Percentiles rank a stretch among this genome's conserved stretches.
Evolutionary conservation across 2,888 invertebrate species (phyloP).

Genomic region (Apamea epomidion): DNA sequence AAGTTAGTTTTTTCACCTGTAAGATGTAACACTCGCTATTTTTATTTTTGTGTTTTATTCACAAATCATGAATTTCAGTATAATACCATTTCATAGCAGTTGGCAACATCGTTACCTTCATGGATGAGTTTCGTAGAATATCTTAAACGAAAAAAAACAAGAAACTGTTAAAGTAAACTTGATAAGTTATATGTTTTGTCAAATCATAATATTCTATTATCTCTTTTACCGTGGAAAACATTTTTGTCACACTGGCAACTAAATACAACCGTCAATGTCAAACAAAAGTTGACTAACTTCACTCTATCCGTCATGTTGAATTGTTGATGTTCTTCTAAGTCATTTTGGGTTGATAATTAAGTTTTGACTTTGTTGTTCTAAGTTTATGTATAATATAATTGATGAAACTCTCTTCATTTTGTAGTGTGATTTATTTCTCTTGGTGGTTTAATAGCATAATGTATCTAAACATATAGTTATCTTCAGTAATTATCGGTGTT

Average conservation of each 20-base stretch:
- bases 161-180: not conserved
- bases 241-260: slow-evolving; percentile 35
- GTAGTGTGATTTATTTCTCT: not conserved
- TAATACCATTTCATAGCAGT: not conserved
- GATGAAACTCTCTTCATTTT: not conserved
- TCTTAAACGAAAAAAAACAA: not conserved
- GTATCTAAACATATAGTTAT: not conserved
- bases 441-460: not conserved
- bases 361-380: slow-evolving; percentile 12
- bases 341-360: not conserved
- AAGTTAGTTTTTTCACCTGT: not conserved
- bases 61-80: not conserved
- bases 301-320: not conserved
- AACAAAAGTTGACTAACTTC: slow-evolving; percentile 17
- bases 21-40: too few relatives aligned
- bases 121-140: not conserved
- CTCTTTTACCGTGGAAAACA: not conserved
- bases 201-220: not conserved
- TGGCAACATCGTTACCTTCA: too few relatives aligned
- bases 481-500: not conserved
- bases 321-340: slow-evolving; percentile 4
- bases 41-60: not conserved
- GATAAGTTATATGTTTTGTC: not conserved
- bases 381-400: not conserved
- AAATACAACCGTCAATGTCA: slow-evolving; percentile 34